Conservation (phyloP, 2,113 vertebrate genomes). For the Pelecanoides urinatrix region DNA sequence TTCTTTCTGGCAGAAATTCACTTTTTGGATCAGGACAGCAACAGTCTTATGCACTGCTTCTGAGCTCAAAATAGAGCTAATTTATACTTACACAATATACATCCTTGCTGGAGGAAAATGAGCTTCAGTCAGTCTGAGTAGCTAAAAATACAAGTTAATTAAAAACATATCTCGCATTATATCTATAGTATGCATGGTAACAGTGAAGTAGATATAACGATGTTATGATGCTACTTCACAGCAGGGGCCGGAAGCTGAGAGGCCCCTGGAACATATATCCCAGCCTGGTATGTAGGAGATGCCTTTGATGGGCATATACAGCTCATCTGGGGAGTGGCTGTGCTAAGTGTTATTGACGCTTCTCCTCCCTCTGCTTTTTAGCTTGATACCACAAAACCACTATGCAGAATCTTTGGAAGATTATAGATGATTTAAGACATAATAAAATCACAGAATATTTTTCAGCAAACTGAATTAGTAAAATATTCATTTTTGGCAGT, state of each 20-base stretch:
- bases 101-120: neutral
- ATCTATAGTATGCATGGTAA: neutral
- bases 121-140: neutral
- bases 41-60: neutral
- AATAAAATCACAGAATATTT: neutral
- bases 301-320: neutral
- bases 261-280: neutral
- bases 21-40: neutral
- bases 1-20: neutral
- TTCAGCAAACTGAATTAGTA: neutral
- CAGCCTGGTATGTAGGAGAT: neutral
- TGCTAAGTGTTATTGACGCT: neutral
- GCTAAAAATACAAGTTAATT: conserved; percentile 1
- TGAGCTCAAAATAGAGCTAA: neutral
- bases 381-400: neutral
- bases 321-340: neutral
- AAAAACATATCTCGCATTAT: neutral
- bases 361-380: neutral
- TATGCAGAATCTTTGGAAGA: neutral
- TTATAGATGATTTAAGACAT: neutral
- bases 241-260: neutral
- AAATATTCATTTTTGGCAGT: neutral
- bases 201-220: neutral
- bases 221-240: neutral
- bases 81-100: neutral